Percentiles rank a stretch among this genome's conserved stretches.
Conservation (phyloP, 2,113 vertebrate species). For the Sinocyclocheilus grahami region DNA sequence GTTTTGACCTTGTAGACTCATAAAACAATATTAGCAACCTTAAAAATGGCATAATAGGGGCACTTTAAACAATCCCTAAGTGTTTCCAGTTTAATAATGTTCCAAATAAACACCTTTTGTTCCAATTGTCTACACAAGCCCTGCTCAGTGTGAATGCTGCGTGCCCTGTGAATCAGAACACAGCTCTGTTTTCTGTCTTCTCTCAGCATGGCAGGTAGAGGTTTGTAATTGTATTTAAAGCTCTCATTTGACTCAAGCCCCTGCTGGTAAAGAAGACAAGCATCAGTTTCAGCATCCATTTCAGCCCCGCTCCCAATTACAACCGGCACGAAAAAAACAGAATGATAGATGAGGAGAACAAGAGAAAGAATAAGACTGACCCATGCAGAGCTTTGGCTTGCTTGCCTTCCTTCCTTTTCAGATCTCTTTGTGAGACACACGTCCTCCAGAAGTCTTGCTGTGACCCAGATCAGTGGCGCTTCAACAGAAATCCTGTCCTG, state of each 20-base stretch:
- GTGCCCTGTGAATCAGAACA: not conserved
- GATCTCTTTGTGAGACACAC: constrained; percentile 28
- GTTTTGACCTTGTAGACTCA: too few species aligned
- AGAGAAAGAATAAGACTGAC: constrained; percentile 9
- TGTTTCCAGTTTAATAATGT: not conserved
- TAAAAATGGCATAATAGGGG: too few species aligned
- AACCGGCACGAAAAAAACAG: not conserved
- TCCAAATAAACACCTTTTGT: not conserved
- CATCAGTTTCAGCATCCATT: not conserved
- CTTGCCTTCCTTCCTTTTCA: constrained; percentile 13
- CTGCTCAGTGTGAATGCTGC: not conserved
- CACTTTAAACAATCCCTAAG: too few species aligned
- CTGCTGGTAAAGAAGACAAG: not conserved
- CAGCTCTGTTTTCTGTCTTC: not conserved
- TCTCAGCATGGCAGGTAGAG: not conserved
- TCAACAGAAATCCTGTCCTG: constrained; percentile 39
- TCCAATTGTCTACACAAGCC: not conserved
- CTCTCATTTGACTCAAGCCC: constrained; percentile 12
- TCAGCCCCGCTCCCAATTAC: constrained; percentile 2
- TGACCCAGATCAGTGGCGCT: constrained; percentile 37
- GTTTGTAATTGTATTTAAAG: constrained; percentile 35
- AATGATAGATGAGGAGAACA: constrained; percentile 1
- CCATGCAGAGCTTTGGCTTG: constrained; percentile 33
- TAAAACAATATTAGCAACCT: too few species aligned
- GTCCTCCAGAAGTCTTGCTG: constrained; percentile 31